These are phyloP conservation scores for Eira barbara DNA, from an alignment of 2,113 vertebrate species.

Conservation along the genomic window DNA sequence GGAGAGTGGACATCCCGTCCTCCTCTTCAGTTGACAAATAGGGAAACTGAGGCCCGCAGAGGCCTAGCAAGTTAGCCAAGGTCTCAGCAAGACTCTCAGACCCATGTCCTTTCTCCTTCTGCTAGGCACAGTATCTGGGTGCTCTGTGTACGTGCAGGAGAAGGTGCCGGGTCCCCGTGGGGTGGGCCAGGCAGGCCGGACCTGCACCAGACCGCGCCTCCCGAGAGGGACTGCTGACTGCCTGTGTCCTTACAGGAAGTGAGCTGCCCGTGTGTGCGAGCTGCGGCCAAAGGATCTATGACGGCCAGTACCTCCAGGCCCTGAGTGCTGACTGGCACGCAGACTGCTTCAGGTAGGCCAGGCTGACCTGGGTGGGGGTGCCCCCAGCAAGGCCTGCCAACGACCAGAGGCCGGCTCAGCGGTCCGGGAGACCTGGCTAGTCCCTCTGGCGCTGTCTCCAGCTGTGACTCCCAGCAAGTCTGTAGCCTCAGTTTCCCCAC, in stretches of 20 bases:
- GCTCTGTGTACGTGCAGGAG: too few relatives aligned
- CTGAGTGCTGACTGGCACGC: slow-evolving; percentile 93
- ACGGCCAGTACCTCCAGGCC: slow-evolving; percentile 97
- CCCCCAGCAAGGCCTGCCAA: background rate
- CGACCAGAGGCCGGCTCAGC: background rate
- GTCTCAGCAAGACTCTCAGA: background rate
- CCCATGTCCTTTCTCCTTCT: background rate
- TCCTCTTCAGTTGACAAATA: background rate
- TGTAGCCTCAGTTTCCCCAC: background rate
- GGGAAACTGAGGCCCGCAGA: slow-evolving; percentile 1
- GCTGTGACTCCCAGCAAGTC: background rate
- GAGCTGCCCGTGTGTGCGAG: slow-evolving; percentile 94
- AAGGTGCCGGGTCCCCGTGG: background rate
- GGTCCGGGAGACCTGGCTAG: background rate
- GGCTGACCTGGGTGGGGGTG: background rate
- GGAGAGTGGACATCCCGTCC: background rate
- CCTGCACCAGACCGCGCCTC: too few relatives aligned
- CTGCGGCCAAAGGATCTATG: slow-evolving; percentile 93
- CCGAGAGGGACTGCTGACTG: slow-evolving; percentile 34
- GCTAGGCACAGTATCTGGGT: background rate
- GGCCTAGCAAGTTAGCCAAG: background rate
- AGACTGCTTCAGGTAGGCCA: slow-evolving; percentile 93
- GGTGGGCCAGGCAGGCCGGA: background rate
- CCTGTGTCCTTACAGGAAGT: slow-evolving; percentile 80
- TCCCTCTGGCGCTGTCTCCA: background rate